A percentile compares a stretch with the other conserved stretches of the same genome.
Evolutionary conservation across 2,113 vertebrate species (phyloP).

Genomic region (Coracopsis vasa): DNA sequence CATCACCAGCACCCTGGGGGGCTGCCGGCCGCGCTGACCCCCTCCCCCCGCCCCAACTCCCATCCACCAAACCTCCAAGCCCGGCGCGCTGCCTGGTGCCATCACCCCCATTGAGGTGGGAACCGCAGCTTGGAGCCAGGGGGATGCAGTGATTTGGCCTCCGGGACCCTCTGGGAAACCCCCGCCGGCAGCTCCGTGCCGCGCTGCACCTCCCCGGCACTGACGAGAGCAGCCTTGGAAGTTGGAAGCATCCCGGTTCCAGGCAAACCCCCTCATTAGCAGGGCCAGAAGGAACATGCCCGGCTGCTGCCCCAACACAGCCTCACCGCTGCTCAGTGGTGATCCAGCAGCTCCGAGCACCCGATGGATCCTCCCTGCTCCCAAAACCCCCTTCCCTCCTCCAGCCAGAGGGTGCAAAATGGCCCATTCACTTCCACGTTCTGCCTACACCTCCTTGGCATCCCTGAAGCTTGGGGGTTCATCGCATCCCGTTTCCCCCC

Average conservation of each 20-base stretch:
- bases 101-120: background rate
- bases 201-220: background rate
- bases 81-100: background rate
- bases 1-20: rapidly evolving
- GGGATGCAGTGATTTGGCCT: rapidly evolving
- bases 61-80: background rate
- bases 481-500: rapidly evolving
- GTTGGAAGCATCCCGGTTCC: background rate
- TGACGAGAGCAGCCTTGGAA: background rate
- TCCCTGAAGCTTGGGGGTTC: background rate
- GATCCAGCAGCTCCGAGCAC: background rate
- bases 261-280: background rate
- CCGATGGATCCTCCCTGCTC: rapidly evolving
- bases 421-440: rapidly evolving
- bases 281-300: background rate
- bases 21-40: rapidly evolving
- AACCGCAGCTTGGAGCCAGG: background rate
- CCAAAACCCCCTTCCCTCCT: background rate
- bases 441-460: background rate
- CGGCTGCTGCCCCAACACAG: background rate
- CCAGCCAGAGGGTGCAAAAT: background rate
- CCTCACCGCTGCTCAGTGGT: rapidly evolving
- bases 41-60: background rate
- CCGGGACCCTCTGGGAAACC: background rate
- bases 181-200: background rate